Evolutionary conservation across 2,113 vertebrate genomes (phyloP), one percentile per base, ranked within the genome.

Genomic region (Reinhardtius hippoglossoides): DNA sequence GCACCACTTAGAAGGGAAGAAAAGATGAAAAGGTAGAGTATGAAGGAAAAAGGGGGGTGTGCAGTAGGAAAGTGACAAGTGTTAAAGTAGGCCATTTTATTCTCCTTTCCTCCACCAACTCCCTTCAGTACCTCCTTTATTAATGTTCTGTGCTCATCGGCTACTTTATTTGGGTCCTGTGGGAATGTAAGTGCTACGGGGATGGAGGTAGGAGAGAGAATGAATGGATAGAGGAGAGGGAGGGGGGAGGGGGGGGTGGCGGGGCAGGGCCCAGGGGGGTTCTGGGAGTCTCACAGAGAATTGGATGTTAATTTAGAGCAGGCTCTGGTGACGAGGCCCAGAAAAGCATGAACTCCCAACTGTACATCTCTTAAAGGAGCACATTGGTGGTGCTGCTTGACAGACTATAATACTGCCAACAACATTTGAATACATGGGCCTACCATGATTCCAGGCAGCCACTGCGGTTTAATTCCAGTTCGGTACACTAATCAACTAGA

Each of bases 221-320:
- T 2, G n/a, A 26, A 37, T 15, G 59, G 52, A 59, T 40, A 9
- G 56, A 50, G 50, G 26, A 21, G 37, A 7, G n/a, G n/a, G 62
- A 46, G 23, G 20, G 27, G 55, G 65, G 40, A 2, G 31, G 24
- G 48, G 54, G 40, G 58, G 59, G 8, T 9, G 61, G 67, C 58
- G 60, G 83, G 84, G 86, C 78, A 82, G 68, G 74, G 72, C 82
- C 68, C 84, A 58, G 52, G 67, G 70, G 74, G 79, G 83, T 46
- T 23, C 71, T 60, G 23, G 20, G 54, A 80, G 77, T 81, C 86
- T 88, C 87, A 74, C 16, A 85, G 83, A 83, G 67, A 84, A 84
- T 87, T 80, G 44, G 73, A 87, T 91, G 89, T 91, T 93, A 91
- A 92, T 93, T 92, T 90, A 91, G 83, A 56, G 31, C 44, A 74